phyloP scores from a whole-genome alignment of 2,797 vertebrate species.

The Vultur gryphus region DNA sequence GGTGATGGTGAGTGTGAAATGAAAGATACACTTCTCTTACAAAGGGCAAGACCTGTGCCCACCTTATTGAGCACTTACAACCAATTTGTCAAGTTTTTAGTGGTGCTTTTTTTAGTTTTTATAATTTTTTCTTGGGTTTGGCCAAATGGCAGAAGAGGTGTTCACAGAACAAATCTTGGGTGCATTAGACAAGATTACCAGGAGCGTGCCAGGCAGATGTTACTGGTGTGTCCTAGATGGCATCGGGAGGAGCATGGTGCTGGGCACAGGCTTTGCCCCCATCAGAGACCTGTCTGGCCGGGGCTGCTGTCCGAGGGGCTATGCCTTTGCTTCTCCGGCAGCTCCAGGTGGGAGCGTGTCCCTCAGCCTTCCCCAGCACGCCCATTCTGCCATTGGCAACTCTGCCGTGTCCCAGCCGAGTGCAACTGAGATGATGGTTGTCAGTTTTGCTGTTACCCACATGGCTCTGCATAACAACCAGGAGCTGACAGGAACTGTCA shows the following conservation, averaged over 20 bases:
- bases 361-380: not conserved
- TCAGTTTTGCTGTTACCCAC: slow-evolving; percentile 22
- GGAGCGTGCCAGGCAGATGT: not conserved
- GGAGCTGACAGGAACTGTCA: slow-evolving; percentile 46
- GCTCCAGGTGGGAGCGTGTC: accelerated
- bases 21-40: not conserved
- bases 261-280: not conserved
- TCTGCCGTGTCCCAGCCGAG: not conserved
- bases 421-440: not conserved
- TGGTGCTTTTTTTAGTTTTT: not conserved
- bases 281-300: not conserved
- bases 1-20: not conserved
- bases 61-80: not conserved
- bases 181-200: not conserved
- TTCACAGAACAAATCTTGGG: accelerated
- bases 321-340: not conserved
- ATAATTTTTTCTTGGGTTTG: not conserved
- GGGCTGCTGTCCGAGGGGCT: accelerated
- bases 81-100: not conserved
- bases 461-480: slow-evolving; percentile 28
- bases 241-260: not conserved
- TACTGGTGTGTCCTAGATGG: accelerated
- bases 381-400: not conserved
- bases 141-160: not conserved
- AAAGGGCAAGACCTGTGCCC: not conserved